Evolutionary conservation across 2,888 invertebrate species (phyloP).

Genomic region (Carcina quercana): DNA sequence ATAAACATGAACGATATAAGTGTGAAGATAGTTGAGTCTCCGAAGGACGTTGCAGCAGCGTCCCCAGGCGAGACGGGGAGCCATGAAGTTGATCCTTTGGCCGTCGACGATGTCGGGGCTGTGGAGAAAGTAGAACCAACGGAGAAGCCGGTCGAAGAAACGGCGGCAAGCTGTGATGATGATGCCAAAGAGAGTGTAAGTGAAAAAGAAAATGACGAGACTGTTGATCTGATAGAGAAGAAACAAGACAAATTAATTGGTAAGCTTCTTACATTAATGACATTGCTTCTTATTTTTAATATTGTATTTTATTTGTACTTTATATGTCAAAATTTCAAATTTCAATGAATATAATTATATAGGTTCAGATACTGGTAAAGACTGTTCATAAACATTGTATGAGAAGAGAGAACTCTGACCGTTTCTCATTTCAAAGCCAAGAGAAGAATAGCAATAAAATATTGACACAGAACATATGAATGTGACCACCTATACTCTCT

Average conservation of each 20-base stretch:
- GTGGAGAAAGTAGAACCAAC: constrained; percentile 24
- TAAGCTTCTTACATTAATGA: constrained; percentile 13
- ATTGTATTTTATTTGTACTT: no score
- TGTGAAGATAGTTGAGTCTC: constrained; percentile 62
- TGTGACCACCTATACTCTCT: no score
- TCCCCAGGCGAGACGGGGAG: constrained; percentile 37
- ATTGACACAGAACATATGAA: no score
- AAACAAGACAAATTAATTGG: constrained; percentile 27
- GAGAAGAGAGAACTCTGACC: no score
- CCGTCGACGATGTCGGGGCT: constrained; percentile 42
- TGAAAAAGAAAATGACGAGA: constrained; percentile 34
- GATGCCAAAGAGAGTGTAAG: constrained; percentile 58
- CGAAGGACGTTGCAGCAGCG: constrained; percentile 45
- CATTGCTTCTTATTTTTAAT: background rate
- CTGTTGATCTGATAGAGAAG: constrained; percentile 9
- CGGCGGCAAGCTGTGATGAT: constrained; percentile 59
- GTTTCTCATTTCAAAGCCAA: no score
- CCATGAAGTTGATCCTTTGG: constrained; percentile 58
- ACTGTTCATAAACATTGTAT: no score
- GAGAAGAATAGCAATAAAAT: no score
- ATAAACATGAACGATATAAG: constrained; percentile 73
- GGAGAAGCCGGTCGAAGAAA: constrained; percentile 28
- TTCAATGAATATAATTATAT: no score
- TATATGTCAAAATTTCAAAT: no score
- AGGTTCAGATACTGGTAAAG: no score